Evolutionary conservation across 2,797 vertebrate species (phyloP).

Genomic region (Pipistrellus pipistrellus): DNA sequence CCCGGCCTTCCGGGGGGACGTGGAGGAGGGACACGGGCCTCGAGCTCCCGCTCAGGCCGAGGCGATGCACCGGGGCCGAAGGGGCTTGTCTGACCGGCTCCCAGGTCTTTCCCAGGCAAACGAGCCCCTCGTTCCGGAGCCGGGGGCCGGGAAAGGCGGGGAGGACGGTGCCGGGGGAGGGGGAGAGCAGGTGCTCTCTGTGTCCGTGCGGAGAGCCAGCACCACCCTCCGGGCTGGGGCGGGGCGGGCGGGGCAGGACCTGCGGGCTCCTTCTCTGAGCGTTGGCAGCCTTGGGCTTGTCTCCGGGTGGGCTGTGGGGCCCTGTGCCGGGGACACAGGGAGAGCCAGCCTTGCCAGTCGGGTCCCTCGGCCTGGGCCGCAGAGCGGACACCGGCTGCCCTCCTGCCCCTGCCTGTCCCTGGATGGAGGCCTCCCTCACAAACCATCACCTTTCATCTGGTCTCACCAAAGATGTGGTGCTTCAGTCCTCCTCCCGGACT

Average conservation of each 20-base stretch:
- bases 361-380: background rate
- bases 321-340: background rate
- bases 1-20: conserved; percentile 1
- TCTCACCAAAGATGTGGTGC: background rate
- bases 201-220: background rate
- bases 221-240: too few species aligned
- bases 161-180: background rate
- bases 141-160: conserved; percentile 1
- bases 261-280: background rate
- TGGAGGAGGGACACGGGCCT: conserved; percentile 78
- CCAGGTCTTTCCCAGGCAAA: conserved; percentile 57
- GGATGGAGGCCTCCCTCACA: background rate
- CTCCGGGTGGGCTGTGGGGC: background rate
- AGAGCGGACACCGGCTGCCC: background rate
- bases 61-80: conserved; percentile 79
- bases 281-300: background rate
- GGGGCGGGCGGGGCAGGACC: too few species aligned
- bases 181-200: background rate
- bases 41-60: conserved; percentile 66
- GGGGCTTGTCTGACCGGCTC: conserved; percentile 26
- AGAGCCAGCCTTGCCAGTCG: background rate
- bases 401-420: too few species aligned
- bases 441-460: background rate
- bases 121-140: conserved; percentile 80
- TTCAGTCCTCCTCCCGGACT: fast-evolving